Conservation (phyloP, 2,113 vertebrate genomes). For the Gobio gobio region DNA sequence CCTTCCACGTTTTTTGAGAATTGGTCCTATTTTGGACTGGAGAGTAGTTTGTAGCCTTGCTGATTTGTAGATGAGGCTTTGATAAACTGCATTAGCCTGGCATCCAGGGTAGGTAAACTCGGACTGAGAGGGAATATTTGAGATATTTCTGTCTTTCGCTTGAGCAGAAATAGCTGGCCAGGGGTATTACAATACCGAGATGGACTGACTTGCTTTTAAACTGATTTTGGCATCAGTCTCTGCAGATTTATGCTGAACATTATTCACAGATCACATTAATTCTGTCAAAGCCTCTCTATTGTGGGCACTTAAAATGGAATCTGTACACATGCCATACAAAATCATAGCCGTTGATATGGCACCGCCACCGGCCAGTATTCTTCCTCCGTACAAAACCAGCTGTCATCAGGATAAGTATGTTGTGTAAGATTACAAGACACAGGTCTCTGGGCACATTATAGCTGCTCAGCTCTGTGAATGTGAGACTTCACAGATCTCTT, state of each 20-base stretch:
- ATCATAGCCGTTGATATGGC: not conserved
- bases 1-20: not conserved
- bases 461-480: conserved; percentile 17
- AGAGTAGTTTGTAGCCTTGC: not conserved
- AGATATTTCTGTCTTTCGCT: not conserved
- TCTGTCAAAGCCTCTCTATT: conserved; percentile 3
- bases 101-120: not conserved
- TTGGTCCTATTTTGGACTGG: not conserved
- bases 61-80: conserved; percentile 22
- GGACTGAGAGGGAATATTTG: not conserved
- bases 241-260: conserved; percentile 33
- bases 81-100: not conserved
- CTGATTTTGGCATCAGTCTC: not conserved
- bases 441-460: not conserved
- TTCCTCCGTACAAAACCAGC: not conserved
- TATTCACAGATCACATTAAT: conserved; percentile 23
- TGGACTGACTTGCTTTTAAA: not conserved
- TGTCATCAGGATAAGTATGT: not conserved
- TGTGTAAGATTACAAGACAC: conserved; percentile 22
- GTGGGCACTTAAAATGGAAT: conserved; percentile 4
- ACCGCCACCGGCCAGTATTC: not conserved
- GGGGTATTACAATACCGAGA: not conserved
- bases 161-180: not conserved
- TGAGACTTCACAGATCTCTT: conserved; percentile 25
- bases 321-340: conserved; percentile 12